Conservation (phyloP, 2,113 vertebrate species). For the Prionailurus viverrinus region DNA sequence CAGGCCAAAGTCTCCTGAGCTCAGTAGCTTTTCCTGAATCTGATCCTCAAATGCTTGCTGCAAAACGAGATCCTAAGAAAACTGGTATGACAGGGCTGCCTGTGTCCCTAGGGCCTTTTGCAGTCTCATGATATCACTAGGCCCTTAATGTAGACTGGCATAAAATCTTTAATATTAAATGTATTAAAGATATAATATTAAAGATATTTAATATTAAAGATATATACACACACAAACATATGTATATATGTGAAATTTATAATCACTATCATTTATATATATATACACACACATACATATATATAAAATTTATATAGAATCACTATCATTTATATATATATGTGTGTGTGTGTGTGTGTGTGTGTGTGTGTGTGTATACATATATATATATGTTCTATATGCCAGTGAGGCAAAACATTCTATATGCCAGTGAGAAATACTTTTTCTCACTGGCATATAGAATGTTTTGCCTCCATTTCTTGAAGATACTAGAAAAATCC, state of each 20-base stretch:
- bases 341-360: rapidly evolving
- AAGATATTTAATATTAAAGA: too few relatives aligned
- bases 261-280: too few relatives aligned
- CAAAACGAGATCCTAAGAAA: background rate
- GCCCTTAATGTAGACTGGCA: background rate
- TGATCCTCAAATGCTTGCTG: too few relatives aligned
- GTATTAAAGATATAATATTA: too few relatives aligned
- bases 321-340: too few relatives aligned
- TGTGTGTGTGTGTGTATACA: rapidly evolving
- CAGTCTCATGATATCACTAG: background rate
- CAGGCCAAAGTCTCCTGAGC: background rate
- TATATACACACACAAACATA: too few relatives aligned
- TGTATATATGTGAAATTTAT: too few relatives aligned
- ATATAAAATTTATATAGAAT: too few relatives aligned
- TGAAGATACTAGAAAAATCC: background rate
- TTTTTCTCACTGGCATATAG: background rate
- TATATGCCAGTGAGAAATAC: background rate
- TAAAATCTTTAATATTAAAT: background rate
- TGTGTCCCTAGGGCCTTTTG: background rate
- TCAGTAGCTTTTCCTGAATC: background rate
- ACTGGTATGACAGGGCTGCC: rapidly evolving
- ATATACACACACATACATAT: background rate
- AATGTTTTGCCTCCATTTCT: conserved; percentile 1
- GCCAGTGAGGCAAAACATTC: too few relatives aligned
- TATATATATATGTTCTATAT: too few relatives aligned